Evolutionary conservation across 2,888 invertebrate genomes (phyloP).

Genomic region (Pomacea canaliculata): DNA sequence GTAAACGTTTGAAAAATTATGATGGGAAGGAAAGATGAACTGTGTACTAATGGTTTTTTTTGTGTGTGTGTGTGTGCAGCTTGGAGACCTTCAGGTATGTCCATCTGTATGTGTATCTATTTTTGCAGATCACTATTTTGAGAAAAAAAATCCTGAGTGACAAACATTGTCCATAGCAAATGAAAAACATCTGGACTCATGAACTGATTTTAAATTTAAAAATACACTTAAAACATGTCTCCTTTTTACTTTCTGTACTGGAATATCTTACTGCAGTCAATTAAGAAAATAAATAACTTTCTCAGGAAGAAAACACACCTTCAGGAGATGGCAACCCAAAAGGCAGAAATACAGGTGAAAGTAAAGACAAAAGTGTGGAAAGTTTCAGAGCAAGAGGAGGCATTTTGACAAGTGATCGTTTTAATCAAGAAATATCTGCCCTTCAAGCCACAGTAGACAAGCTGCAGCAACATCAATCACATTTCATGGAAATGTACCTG

Average conservation of each 20-base stretch:
- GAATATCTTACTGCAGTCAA: too few species aligned
- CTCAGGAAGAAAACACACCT: too few species aligned
- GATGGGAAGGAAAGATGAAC: too few species aligned
- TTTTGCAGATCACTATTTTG: neutral
- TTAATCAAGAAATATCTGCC: slow-evolving; percentile 47
- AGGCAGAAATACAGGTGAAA: slow-evolving; percentile 2
- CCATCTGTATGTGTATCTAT: neutral
- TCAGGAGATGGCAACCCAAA: neutral
- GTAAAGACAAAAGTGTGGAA: neutral
- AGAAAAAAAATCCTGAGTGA: too few species aligned
- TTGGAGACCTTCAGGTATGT: neutral
- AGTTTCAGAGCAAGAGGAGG: slow-evolving; percentile 19
- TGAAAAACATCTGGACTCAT: too few species aligned
- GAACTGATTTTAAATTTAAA: too few species aligned
- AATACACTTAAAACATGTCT: too few species aligned
- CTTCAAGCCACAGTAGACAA: slow-evolving; percentile 44
- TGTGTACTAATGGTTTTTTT: neutral
- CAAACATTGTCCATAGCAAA: too few species aligned
- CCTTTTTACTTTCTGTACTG: too few species aligned
- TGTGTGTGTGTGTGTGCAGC: slow-evolving; percentile 4
- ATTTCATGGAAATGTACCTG: slow-evolving; percentile 47
- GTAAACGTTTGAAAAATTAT: neutral
- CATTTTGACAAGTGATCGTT: slow-evolving; percentile 44
- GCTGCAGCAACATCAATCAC: slow-evolving; percentile 45
- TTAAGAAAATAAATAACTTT: too few species aligned